Base-by-base conservation (phyloP, 1,140 invertebrate species). In the Hermatobates lingyangjiaoensis region DNA sequence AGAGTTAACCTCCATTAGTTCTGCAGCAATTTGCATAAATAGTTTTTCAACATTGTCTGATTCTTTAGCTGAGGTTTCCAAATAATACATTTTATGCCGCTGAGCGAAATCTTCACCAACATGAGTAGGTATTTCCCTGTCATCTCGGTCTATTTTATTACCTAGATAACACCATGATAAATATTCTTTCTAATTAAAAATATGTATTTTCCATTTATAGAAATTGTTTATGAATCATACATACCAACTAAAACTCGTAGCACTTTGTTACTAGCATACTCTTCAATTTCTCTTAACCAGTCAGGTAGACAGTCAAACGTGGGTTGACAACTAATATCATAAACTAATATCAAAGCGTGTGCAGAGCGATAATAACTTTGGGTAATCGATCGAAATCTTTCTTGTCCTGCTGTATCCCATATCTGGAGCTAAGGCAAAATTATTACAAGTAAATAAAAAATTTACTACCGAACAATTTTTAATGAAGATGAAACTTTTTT, bases 31-130 rank as follows among this genome's bases (percentile, higher is more conserved):
- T 67, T 94, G 88, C 75, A 89, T 83, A 68, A 96, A 96, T 48
- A 96, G 71, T 68, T 87, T 81, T 68, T 98, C 93, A 26, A 98
- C 93, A 72, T 97, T 97, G 60, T 93, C 89, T 27, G 91, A 88
- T 69, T 96, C 90, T 70, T 97, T 96, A 14, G 94, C 93, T 27
- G 92, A 97, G 24, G 94, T 97, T 74, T 98, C 94, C 63, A 97
- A 78, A 68, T 96, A 93, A 67, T 92, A 91, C 90, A 97, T 96
- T 58, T 88, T 86, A 66, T 95, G 87, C 57, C 83, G 75, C 63
- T 89, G 81, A 34, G 91, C 88, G 76, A 95, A 97, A 64, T 94
- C 86, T 69, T 93, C 86, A n/a, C 89, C 92, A 42, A 95, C 87
- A 64, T 87, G 80, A 12, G 80, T 79, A 5, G 91, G 91, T 62